Base-by-base conservation (phyloP, 2,113 vertebrate species). In the Vombatus ursinus region DNA sequence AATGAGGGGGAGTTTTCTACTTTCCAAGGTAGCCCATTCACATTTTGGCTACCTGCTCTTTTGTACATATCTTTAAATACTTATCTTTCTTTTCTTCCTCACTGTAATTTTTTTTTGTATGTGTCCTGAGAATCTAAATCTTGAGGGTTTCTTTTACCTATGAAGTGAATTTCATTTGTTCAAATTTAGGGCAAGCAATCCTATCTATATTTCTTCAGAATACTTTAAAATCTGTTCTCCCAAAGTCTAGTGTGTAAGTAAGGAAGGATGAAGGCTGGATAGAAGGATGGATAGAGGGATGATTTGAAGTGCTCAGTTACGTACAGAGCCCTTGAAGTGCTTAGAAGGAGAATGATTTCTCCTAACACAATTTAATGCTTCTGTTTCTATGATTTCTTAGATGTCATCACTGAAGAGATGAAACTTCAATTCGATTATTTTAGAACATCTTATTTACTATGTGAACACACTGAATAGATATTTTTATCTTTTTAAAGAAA, bases 361-460 rank as follows among this genome's bases (percentile, higher is more conserved):
- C 0, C 90, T 44, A 49, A 25, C 24, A 16, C 6, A 9, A 24
- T 25, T 61, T 61, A 24, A 90, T 50, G 89, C 2, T 49, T 93
- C 31, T 91, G 24, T 68, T 51, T 2, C n/a, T 50, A 3, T 89
- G 1, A 28, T 48, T 50, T n/a, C 48, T 52, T 57, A 3, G n/a
- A 31, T 50, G 54, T 92, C 54, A 68, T 53, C 52, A 49, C 14
- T 25, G 47, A 93, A 92, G 23, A 84, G 68, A 31, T 48, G 49
- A 95, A 90, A 53, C 52, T 50, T 96, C 44, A 28, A 47, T 77
- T 49, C 48, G 49, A 53, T 95, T 77, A 52, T 93, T 90, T 19
- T 77, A 91, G 47, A 89, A 26, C 28, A 28, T 57, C 53, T 51
- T 61, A 61, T 89, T 26, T 94, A n/a, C n/a, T 52, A 48, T 95